Evolutionary conservation across 2,113 vertebrate species (phyloP), one percentile per base, ranked within the genome.

Genomic region (Centrocercus urophasianus): DNA sequence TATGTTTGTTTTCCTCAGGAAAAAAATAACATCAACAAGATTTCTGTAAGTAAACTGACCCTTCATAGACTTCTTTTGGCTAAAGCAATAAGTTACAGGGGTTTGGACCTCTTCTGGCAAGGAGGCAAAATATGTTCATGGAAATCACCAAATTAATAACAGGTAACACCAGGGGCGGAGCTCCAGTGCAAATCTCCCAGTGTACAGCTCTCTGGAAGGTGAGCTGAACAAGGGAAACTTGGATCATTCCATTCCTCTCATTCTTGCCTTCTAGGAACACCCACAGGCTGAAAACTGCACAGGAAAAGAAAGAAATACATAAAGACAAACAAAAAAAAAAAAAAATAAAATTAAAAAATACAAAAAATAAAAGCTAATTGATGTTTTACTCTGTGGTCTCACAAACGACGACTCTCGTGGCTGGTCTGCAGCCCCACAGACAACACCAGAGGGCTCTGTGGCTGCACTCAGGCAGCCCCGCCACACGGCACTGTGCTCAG

Each of bases 391-490:
- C 9, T 28, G 56, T 5, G 16, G 14, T 43, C 17, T 19, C 3
- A 17, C 4, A 34, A 52, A 57, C 6, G 24, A 12, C 88, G 16
- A 67, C 32, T 89, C 63, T 19, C 13, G 12, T 4, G 84, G 18
- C 70, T 2, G 48, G 4, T 89, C 78, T 73, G 95, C 91, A 90
- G 13, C 34, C 54, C 83, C 5, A 79, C 78, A 86, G 72, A 47
- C 34, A 66, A 95, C 94, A 88, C 54, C 15, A 96, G 96, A 93
- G 95, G 93, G 95, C 95, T 95, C 96, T 95, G 93, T 96, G 91
- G 91, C 89, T 90, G 93, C 95, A 18, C 90, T 54, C 36, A 83
- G 90, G 45, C 88, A 87, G 7, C 27, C 38, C 79, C 52, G 13
- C 8, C 88, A 2, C 64, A 6, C 0, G 18, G 1, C 78, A 2